phyloP scores from a whole-genome alignment of 2,797 vertebrate species.

The Eulemur rubriventer region DNA sequence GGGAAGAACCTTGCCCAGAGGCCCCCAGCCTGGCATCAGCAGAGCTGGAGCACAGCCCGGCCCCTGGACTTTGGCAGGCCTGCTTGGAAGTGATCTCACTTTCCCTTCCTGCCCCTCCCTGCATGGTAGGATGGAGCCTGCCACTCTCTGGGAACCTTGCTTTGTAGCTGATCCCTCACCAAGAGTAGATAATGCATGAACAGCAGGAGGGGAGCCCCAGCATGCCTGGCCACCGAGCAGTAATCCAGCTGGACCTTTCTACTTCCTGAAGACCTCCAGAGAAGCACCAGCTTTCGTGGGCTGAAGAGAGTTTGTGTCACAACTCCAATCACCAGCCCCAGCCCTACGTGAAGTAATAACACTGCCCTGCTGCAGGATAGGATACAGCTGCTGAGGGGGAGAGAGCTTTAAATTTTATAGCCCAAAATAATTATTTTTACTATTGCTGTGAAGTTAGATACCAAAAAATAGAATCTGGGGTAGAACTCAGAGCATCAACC shows the following conservation, averaged over 20 bases:
- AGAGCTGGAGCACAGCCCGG: not conserved
- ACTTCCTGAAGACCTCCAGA: not conserved
- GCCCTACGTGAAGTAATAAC: accelerated
- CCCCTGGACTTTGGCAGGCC: not conserved
- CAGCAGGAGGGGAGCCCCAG: not conserved
- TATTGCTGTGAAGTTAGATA: not conserved
- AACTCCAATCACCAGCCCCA: not conserved
- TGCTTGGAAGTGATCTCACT: constrained; percentile 34
- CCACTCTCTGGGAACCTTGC: not conserved
- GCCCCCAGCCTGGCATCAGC: not conserved
- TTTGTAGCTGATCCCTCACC: not conserved
- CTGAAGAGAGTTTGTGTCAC: not conserved
- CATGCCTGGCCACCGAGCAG: not conserved
- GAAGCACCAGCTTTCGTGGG: not conserved
- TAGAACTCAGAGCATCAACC: not conserved
- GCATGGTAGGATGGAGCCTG: not conserved
- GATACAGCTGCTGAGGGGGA: not conserved
- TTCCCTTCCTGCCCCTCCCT: constrained; percentile 52
- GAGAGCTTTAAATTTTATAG: not conserved
- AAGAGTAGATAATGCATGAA: not conserved
- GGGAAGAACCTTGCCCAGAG: not conserved
- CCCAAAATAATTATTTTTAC: not conserved
- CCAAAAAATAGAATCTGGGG: not conserved
- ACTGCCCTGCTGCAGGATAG: not conserved
- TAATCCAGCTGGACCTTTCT: not conserved